Percentiles rank a stretch among this genome's conserved stretches.
These are phyloP conservation scores for Ataeniobius toweri DNA, from an alignment of 2,797 vertebrate species.

Conservation along the genomic window DNA sequence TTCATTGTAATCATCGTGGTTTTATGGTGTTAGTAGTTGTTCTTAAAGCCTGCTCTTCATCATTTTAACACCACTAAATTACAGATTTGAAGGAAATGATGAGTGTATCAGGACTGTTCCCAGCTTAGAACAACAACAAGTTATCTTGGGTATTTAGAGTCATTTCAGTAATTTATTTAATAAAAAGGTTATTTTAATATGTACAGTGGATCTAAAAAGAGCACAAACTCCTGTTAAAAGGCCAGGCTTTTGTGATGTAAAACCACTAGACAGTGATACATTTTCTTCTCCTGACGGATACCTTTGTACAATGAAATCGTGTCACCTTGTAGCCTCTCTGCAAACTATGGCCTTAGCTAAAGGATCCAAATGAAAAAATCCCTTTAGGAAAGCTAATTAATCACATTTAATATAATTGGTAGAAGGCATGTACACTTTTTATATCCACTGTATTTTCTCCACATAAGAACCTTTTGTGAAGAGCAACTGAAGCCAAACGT, in stretches of 20 bases:
- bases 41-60: background rate
- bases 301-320: no score
- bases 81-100: background rate
- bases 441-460: no score
- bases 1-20: background rate
- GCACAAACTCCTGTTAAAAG: background rate
- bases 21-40: background rate
- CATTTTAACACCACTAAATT: background rate
- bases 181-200: background rate
- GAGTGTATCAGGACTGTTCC: background rate
- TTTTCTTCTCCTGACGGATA: no score
- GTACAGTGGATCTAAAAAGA: background rate
- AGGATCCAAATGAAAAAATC: no score
- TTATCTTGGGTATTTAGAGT: background rate
- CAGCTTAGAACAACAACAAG: background rate
- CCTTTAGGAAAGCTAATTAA: no score
- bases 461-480: background rate
- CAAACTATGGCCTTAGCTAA: no score
- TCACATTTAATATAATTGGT: no score
- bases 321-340: no score
- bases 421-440: no score
- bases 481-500: background rate
- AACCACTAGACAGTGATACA: no score
- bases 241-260: background rate
- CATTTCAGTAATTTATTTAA: background rate